Evolutionary conservation across 37 sponge, comb jelly and placozoan genomes (phyloP), one percentile per base, ranked within the genome.

Genomic region (Petrosia ficiformis): DNA sequence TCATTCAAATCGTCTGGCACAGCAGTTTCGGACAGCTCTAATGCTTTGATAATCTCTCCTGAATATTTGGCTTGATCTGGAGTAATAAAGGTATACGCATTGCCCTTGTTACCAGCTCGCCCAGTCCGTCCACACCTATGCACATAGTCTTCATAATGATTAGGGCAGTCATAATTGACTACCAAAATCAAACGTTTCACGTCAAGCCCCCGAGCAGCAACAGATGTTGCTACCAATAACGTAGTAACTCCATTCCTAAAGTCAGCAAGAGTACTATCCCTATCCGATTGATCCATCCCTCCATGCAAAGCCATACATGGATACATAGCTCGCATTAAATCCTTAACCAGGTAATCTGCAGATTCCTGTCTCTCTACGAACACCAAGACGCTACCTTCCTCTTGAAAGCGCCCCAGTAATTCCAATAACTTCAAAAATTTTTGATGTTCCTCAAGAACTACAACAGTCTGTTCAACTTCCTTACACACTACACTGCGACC

Each of bases 61-160:
- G 89, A 69, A 39, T 79, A 79, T 25, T 79, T 74, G 42, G 86
- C 71, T 25, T 99, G 96, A 8, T 90, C 88, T 6, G 84, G 81
- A 6, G 89, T 93, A 26, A 99, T 64, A 71, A 99, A 91, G 35
- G 99, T 99, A 77, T 82, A 95, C 8, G 99, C 93, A 36, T 76
- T 77, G n/a, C 99, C 99, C 66, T 95, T 95, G 48, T 80, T 95
- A 0, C 99, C 99, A 0, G 99, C 99, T 26, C 99, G 65, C 0
- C 99, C 99, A 30, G 99, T 99, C n/a, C 99, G 72, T 48, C 96
- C 96, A 86, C 92, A 91, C 34, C 99, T 82, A 67, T 99, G 99
- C 0, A 99, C 99, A 59, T 99, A 99, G 81, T 99, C 99, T 68
- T 99, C 99, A 52, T 99, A 99, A 64, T 99, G 99, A 56, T 95